Percentiles rank a stretch among this genome's conserved stretches.
Evolutionary conservation across 2,113 vertebrate species (phyloP).

Genomic region (Cololabis saira): DNA sequence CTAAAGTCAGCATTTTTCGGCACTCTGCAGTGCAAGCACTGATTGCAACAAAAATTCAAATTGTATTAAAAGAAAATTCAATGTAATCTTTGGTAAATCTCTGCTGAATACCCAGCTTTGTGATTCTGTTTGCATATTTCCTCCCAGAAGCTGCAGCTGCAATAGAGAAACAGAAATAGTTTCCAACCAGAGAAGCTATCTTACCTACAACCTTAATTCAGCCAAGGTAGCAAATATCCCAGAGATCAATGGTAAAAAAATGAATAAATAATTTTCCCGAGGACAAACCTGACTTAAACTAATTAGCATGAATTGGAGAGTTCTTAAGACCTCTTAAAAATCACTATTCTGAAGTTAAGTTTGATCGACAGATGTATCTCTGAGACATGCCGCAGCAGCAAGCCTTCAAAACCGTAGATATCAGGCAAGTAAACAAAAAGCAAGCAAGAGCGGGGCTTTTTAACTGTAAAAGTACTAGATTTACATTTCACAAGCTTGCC

Average conservation of each 20-base stretch:
- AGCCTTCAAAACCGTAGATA: not conserved
- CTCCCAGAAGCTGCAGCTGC: constrained; percentile 29
- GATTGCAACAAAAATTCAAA: not conserved
- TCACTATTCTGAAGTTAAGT: not conserved
- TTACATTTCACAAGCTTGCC: not conserved
- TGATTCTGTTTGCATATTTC: constrained; percentile 2
- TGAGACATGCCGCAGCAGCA: not conserved
- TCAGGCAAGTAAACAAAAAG: not conserved
- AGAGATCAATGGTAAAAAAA: constrained; percentile 13
- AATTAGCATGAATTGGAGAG: no score
- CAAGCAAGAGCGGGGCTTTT: not conserved
- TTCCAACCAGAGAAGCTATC: constrained; percentile 32
- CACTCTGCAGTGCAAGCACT: not conserved
- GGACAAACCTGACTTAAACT: no score
- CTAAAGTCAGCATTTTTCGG: not conserved
- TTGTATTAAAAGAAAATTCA: constrained; percentile 29
- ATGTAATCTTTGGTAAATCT: constrained; percentile 15
- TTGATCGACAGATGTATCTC: constrained; percentile 17
- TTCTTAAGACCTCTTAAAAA: not conserved
- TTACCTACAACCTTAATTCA: constrained; percentile 47
- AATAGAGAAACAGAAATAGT: constrained; percentile 15
- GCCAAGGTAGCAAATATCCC: constrained; percentile 31
- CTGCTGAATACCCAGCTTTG: constrained; percentile 19
- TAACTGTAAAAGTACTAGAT: not conserved
- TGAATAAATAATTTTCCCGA: constrained; percentile 18